phyloP scores from a whole-genome alignment of 2,797 vertebrate species.

The Rhadinocentrus ornatus region DNA sequence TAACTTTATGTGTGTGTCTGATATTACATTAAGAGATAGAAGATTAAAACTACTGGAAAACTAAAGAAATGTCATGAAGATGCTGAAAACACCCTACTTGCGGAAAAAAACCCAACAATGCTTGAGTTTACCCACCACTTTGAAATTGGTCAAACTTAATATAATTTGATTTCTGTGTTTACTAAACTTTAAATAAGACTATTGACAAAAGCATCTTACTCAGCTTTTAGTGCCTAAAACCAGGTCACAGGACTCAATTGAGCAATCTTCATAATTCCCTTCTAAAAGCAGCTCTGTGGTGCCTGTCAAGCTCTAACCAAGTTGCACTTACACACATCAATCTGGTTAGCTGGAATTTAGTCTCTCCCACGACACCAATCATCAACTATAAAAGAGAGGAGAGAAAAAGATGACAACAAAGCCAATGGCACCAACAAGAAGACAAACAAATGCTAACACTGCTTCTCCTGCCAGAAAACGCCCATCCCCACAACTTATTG shows the following conservation, averaged over 20 bases:
- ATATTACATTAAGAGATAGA: no score
- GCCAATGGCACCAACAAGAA: slow-evolving; percentile 87
- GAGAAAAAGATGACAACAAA: slow-evolving; percentile 76
- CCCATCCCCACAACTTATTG: slow-evolving; percentile 91
- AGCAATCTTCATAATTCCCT: neutral
- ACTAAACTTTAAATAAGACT: neutral
- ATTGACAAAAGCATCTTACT: neutral
- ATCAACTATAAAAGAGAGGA: slow-evolving; percentile 84
- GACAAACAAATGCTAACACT: slow-evolving; percentile 90
- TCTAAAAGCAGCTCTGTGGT: slow-evolving; percentile 18
- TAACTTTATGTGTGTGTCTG: no score
- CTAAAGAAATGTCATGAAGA: neutral
- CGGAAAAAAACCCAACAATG: neutral
- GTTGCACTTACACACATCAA: slow-evolving; percentile 7
- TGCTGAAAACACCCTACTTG: neutral
- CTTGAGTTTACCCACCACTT: neutral
- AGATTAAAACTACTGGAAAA: no score
- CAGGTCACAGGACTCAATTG: neutral
- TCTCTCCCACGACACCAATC: slow-evolving; percentile 82
- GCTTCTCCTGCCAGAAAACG: slow-evolving; percentile 86
- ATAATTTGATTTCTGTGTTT: neutral
- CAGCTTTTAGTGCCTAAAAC: neutral
- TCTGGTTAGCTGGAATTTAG: slow-evolving; percentile 51
- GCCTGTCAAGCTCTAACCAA: slow-evolving; percentile 5
- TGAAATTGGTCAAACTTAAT: neutral